phyloP scores from a whole-genome alignment of 2,888 invertebrate genomes.

The Brachynemurus nebulosus region DNA sequence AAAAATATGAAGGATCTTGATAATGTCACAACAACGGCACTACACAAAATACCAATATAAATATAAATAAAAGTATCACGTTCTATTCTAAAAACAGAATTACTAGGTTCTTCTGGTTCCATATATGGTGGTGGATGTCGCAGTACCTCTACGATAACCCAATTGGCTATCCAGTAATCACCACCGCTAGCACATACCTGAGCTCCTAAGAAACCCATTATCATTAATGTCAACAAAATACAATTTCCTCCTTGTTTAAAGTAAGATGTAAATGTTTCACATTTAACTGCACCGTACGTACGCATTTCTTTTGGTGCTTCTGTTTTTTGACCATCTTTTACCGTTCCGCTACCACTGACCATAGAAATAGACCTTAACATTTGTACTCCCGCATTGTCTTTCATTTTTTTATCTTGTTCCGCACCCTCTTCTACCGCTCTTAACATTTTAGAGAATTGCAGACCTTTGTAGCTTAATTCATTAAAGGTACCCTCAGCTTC shows the following conservation, averaged over 20 bases:
- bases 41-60: constrained; percentile 29
- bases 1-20: constrained; percentile 38
- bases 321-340: constrained; percentile 23
- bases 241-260: constrained; percentile 41
- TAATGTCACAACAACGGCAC: constrained; percentile 31
- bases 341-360: neutral
- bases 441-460: constrained; percentile 34
- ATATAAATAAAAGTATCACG: constrained; percentile 28
- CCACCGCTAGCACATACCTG: constrained; percentile 31
- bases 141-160: constrained; percentile 12
- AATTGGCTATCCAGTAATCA: constrained; percentile 27
- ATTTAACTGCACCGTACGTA: constrained; percentile 37
- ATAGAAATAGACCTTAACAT: neutral
- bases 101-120: neutral
- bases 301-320: constrained; percentile 34
- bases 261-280: constrained; percentile 37
- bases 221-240: constrained; percentile 34
- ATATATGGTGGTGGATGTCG: neutral
- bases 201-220: constrained; percentile 36
- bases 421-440: too few relatives aligned
- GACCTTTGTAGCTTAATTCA: constrained; percentile 34
- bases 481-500: constrained; percentile 33
- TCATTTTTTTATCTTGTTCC: constrained; percentile 10
- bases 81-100: neutral
- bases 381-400: neutral